phyloP scores from a whole-genome alignment of 2,113 vertebrate genomes.

The Corydoras maculifer region DNA sequence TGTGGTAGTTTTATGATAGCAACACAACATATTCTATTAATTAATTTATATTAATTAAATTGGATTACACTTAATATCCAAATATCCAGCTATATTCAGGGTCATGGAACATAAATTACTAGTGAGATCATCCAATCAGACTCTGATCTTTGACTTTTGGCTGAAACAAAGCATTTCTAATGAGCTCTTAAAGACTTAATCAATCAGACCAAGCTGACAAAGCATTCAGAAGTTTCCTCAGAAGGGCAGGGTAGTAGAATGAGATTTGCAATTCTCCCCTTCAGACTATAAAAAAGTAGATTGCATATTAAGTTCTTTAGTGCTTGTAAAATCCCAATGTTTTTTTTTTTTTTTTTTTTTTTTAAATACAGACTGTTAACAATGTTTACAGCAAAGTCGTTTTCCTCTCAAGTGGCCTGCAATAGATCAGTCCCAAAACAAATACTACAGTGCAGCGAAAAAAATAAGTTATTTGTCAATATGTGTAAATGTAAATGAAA shows the following conservation, averaged over 20 bases:
- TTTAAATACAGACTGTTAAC: constrained; percentile 7
- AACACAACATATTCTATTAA: too few relatives aligned
- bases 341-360: neutral
- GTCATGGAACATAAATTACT: too few relatives aligned
- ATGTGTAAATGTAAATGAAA: neutral
- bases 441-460: neutral
- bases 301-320: neutral
- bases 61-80: too few relatives aligned
- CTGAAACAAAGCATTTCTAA: constrained; percentile 14
- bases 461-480: neutral
- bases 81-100: too few relatives aligned
- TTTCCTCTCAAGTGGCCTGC: neutral
- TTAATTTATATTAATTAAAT: too few relatives aligned
- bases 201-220: constrained; percentile 18
- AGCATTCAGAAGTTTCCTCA: constrained; percentile 13
- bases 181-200: constrained; percentile 18
- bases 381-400: constrained; percentile 4
- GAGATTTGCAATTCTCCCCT: constrained; percentile 4
- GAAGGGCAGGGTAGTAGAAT: neutral
- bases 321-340: neutral
- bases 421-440: neutral
- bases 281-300: neutral
- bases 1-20: neutral
- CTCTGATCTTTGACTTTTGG: constrained; percentile 16
- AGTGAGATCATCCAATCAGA: neutral